Conservation (phyloP, 2,113 vertebrate genomes). For the Brienomyrus longianalis region DNA sequence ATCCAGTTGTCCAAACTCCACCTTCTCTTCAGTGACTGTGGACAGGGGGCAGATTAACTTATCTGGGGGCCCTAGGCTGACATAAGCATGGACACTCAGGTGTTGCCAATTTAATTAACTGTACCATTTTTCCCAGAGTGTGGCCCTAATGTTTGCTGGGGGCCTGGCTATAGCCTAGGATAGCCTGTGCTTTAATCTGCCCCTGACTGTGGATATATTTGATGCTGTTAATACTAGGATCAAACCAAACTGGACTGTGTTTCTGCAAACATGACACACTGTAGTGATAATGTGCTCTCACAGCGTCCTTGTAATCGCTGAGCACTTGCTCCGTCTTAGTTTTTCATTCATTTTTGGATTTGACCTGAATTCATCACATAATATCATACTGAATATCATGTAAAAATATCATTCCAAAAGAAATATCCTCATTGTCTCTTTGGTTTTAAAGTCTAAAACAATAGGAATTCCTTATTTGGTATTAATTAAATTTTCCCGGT, state of each 20-base stretch:
- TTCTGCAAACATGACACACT: not conserved
- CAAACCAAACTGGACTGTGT: not conserved
- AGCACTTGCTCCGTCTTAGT: not conserved
- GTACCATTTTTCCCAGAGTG: not conserved
- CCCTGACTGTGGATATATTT: not conserved
- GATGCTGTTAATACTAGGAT: not conserved
- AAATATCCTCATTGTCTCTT: not conserved
- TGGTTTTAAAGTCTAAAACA: not conserved
- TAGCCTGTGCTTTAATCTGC: not conserved
- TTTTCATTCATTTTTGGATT: not conserved
- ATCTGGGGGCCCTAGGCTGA: not conserved
- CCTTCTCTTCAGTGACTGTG: not conserved
- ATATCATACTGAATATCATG: not conserved
- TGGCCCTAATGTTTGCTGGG: not conserved
- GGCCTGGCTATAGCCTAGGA: not conserved
- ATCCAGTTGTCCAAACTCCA: not conserved
- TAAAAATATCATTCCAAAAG: not conserved
- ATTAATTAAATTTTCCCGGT: not conserved
- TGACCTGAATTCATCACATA: not conserved
- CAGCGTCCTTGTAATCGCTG: not conserved
- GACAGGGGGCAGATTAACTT: not conserved
- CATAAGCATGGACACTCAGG: not conserved
- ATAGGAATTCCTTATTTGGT: not conserved
- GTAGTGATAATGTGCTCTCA: not conserved
- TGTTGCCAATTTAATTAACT: not conserved